Evolutionary conservation across 2,797 vertebrate genomes (phyloP), one percentile per base, ranked within the genome.

Genomic region (Harpagifer antarcticus): DNA sequence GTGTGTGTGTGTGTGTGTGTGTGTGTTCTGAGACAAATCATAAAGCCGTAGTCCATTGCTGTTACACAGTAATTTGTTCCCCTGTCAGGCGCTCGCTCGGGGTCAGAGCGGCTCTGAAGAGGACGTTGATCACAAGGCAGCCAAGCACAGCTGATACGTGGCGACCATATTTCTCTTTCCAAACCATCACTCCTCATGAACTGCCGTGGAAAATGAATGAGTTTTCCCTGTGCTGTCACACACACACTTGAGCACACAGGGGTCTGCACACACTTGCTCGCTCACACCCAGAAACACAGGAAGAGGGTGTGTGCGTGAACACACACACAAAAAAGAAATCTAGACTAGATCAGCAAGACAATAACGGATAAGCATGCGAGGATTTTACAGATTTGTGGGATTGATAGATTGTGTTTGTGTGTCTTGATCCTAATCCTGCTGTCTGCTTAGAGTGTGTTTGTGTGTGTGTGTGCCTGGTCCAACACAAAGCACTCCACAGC

Each of bases 51-150:
- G 66, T 63, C 62, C 43, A 48, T 53, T 73, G 74, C 74, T 66
- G 76, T 73, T 66, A 48, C 48, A 13, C 73, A 85, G 78, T 79
- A 67, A 85, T 86, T 81, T 79, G 81, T 80, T 73, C 70, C 61
- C 31, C 73, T 83, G 78, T 84, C 71, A 75, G 67, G 27, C 3
- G 19, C 74, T 72, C 45, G 59, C 74, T 79, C 42, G 56, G 69
- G 37, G 49, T 62, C 19, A 4, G 49, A 67, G 47, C 66, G 31
- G 15, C 44, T 16, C 69, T 68, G 69, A 11, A 70, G 72, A 78
- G 66, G 74, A 72, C 10, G 59, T 50, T 76, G 79, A 84, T 82
- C 81, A 68, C 81, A 52, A 69, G 50, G 68, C 73, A 17, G 66
- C 67, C 20, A 23, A 75, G 69, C 16, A 14, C 53, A 27, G 69